These are phyloP conservation scores for Xenopus petersii DNA, from an alignment of 2,797 vertebrate genomes.

Conservation along the genomic window DNA sequence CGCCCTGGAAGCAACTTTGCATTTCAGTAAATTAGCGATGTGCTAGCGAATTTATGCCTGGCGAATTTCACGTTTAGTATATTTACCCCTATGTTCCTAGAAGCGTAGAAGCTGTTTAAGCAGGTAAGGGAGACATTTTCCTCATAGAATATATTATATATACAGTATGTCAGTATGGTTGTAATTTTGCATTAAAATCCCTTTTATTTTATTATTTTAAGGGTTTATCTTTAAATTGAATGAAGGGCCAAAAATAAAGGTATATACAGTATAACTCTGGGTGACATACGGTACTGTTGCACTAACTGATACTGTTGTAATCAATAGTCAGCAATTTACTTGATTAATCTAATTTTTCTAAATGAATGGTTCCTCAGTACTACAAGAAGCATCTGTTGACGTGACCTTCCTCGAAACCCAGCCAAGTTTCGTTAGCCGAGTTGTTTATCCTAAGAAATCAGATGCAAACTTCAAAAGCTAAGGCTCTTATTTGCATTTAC, in stretches of 20 bases:
- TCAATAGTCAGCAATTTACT: conserved; percentile 18
- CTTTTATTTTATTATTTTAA: too few relatives aligned
- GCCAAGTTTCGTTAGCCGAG: conserved; percentile 7
- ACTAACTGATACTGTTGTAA: conserved; percentile 13
- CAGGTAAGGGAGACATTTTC: too few relatives aligned
- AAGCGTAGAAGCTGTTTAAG: too few relatives aligned
- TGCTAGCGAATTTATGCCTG: too few relatives aligned
- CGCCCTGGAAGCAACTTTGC: too few relatives aligned
- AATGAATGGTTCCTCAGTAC: conserved; percentile 31
- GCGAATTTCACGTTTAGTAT: too few relatives aligned
- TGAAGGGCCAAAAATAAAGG: neutral
- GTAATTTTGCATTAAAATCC: too few relatives aligned
- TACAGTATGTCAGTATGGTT: too few relatives aligned
- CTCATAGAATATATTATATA: too few relatives aligned
- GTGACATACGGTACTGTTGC: neutral
- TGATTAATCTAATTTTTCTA: conserved; percentile 36
- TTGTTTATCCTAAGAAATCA: conserved; percentile 7
- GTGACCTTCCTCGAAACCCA: neutral
- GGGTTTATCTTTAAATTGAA: neutral
- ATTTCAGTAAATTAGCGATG: too few relatives aligned
- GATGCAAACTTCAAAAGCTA: conserved; percentile 11
- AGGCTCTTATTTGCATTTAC: conserved; percentile 10
- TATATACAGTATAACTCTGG: neutral
- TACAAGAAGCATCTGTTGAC: conserved; percentile 28
- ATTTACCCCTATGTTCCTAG: too few relatives aligned